Evolutionary conservation across 2,797 vertebrate species (phyloP).

Genomic region (Myiotriccus ornatus): DNA sequence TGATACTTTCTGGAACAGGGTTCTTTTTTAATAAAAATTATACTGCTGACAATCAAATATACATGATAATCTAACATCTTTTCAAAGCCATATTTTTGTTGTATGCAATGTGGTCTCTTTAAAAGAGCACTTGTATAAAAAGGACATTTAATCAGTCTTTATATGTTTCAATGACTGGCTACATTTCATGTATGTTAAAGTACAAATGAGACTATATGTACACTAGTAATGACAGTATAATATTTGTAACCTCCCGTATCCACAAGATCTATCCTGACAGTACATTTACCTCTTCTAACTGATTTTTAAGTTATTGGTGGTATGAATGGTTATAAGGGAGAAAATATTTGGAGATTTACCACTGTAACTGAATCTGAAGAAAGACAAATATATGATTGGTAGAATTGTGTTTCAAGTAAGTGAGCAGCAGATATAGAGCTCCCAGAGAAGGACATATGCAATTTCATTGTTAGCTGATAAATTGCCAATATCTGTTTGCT

Average conservation of each 20-base stretch:
- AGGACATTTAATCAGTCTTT: background rate
- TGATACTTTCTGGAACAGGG: background rate
- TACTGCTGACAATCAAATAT: background rate
- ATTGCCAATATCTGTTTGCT: constrained; percentile 22
- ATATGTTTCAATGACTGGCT: background rate
- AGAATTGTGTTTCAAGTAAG: constrained; percentile 27
- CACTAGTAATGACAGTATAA: background rate
- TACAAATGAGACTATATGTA: background rate
- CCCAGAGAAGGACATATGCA: constrained; percentile 46
- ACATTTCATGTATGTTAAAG: background rate
- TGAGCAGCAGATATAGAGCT: constrained; percentile 16
- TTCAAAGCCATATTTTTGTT: background rate
- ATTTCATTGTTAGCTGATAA: constrained; percentile 61
- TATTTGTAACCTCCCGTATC: background rate
- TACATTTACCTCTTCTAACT: background rate
- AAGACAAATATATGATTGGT: constrained; percentile 45
- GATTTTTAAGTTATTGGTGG: background rate
- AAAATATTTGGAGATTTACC: constrained; percentile 60
- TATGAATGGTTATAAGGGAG: background rate
- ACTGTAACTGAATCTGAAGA: constrained; percentile 52
- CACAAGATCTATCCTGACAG: background rate
- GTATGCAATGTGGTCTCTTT: background rate
- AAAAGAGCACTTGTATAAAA: background rate
- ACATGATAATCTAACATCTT: background rate
- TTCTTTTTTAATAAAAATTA: background rate